Evolutionary conservation across 2,113 vertebrate genomes (phyloP).

Genomic region (Peromyscus maniculatus): DNA sequence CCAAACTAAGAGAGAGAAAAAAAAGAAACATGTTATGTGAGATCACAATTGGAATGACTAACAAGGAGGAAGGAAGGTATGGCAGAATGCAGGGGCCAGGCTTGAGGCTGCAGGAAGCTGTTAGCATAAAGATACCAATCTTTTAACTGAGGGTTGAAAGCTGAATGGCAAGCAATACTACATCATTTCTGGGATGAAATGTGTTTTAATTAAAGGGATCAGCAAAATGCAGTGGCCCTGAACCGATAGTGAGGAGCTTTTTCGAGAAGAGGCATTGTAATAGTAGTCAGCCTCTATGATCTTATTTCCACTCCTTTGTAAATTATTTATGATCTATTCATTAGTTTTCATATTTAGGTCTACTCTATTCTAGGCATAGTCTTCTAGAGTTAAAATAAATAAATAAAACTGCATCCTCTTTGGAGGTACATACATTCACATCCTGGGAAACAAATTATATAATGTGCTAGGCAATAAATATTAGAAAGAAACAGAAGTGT

Average conservation of each 20-base stretch:
- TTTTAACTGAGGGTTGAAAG: neutral
- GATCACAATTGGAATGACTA: neutral
- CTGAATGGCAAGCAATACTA: neutral
- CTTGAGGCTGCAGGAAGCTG: neutral
- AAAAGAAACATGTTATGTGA: neutral
- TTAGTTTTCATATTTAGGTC: neutral
- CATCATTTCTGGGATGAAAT: neutral
- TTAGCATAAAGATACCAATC: neutral
- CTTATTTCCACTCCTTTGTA: neutral
- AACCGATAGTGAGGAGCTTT: neutral
- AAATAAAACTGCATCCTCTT: neutral
- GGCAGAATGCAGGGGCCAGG: neutral
- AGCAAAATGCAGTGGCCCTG: neutral
- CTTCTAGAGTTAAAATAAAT: neutral
- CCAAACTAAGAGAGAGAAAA: neutral
- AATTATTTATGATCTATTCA: slow-evolving; percentile 23
- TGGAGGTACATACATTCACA: neutral
- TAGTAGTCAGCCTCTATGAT: neutral
- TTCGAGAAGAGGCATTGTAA: neutral
- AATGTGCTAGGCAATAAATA: neutral
- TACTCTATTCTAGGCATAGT: neutral
- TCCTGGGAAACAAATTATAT: neutral
- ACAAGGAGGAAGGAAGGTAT: neutral
- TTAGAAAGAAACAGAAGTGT: neutral
- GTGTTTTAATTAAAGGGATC: neutral